Conservation (phyloP, 2,888 invertebrate genomes). For the Dexiosoma caninum region DNA sequence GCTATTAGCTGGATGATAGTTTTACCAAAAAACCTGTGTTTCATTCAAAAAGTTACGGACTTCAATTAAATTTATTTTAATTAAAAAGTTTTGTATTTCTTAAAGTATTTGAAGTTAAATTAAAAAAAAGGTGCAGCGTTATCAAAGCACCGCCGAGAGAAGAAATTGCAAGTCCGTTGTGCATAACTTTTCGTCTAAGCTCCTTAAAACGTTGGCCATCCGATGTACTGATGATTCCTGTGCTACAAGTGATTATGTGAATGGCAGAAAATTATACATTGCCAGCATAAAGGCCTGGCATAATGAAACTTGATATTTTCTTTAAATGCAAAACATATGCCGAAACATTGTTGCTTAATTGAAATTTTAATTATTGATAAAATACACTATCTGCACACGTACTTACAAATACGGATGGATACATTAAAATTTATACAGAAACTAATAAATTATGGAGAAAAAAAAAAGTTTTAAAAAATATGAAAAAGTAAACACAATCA, state of each 20-base stretch:
- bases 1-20: too few relatives aligned
- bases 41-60: too few relatives aligned
- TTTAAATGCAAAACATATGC: conserved; percentile 54
- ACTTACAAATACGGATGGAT: neutral
- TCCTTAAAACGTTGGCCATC: neutral
- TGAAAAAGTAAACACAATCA: conserved; percentile 1
- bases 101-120: too few relatives aligned
- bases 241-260: neutral
- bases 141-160: too few relatives aligned
- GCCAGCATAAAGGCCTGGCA: neutral
- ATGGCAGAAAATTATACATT: conserved; percentile 13
- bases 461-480: neutral
- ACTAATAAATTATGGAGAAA: conserved; percentile 31
- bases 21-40: too few relatives aligned
- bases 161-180: too few relatives aligned
- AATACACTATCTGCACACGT: conserved; percentile 48
- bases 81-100: too few relatives aligned
- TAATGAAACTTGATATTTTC: conserved; percentile 55
- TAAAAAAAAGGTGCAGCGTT: too few relatives aligned
- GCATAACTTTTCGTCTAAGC: too few relatives aligned
- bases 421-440: conserved; percentile 27
- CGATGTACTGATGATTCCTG: neutral
- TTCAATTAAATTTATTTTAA: too few relatives aligned
- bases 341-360: conserved; percentile 55
- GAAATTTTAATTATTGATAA: conserved; percentile 58